Conservation (phyloP, 2,797 vertebrate species). For the Cirrhinus molitorella region DNA sequence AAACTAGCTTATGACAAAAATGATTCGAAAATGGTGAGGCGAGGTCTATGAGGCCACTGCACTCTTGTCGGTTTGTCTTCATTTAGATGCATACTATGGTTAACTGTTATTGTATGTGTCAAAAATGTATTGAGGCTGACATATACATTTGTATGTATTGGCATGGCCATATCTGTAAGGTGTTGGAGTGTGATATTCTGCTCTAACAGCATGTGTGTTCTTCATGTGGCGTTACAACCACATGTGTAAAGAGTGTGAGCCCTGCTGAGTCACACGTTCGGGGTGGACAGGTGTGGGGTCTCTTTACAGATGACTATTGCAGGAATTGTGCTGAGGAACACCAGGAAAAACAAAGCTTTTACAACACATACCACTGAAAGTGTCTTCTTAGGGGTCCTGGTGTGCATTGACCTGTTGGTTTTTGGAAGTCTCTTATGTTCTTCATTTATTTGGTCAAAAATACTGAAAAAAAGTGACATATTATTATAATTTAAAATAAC, state of each 20-base stretch:
- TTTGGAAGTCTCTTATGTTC: not conserved
- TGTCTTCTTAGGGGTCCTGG: slow-evolving; percentile 14
- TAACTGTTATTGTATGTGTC: not conserved
- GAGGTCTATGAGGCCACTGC: not conserved
- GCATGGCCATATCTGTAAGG: slow-evolving; percentile 49
- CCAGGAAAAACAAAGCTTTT: slow-evolving; percentile 49
- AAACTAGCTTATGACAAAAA: slow-evolving; percentile 17
- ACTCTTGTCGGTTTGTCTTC: not conserved
- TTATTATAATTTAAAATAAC: not conserved
- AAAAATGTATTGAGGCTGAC: not conserved
- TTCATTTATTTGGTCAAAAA: not conserved
- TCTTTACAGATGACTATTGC: slow-evolving; percentile 56
- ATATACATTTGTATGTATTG: slow-evolving; percentile 40
- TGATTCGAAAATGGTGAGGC: not conserved
- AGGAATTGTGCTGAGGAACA: slow-evolving; percentile 49
- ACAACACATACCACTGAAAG: slow-evolving; percentile 33
- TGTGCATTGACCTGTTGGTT: slow-evolving; percentile 6
- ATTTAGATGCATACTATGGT: not conserved
- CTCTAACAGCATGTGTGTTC: slow-evolving; percentile 53
- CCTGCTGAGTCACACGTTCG: slow-evolving; percentile 73
- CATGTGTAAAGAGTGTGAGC: slow-evolving; percentile 60
- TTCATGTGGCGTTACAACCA: slow-evolving; percentile 51
- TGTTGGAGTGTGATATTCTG: slow-evolving; percentile 48
- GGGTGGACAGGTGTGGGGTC: slow-evolving; percentile 58
- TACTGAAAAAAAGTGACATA: not conserved